Conservation (phyloP, 2,888 invertebrate genomes). For the Cremastinae sp. region DNA sequence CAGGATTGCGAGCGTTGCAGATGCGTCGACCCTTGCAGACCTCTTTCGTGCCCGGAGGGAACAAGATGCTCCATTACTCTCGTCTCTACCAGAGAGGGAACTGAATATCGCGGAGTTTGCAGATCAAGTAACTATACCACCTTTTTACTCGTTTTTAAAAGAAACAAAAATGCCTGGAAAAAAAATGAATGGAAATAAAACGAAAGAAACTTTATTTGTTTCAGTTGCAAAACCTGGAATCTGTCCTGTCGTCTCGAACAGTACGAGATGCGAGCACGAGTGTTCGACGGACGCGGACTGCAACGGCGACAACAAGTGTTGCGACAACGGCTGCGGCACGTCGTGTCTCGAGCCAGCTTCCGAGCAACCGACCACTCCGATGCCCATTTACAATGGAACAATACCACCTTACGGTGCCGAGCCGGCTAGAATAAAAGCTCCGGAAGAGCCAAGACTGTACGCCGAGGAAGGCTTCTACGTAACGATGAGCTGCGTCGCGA, state of each 20-base stretch:
- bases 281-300: conserved; percentile 93
- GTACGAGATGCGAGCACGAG: conserved; percentile 85
- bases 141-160: conserved; percentile 32
- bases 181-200: conserved; percentile 1
- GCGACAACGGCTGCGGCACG: conserved; percentile 88
- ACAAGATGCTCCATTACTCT: conserved; percentile 86
- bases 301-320: conserved; percentile 89
- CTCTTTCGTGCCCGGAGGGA: conserved; percentile 83
- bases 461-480: conserved; percentile 88
- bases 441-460: conserved; percentile 84
- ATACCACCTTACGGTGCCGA: conserved; percentile 67
- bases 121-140: conserved; percentile 72
- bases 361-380: conserved; percentile 78
- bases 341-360: conserved; percentile 85
- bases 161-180: conserved; percentile 27
- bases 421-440: conserved; percentile 74
- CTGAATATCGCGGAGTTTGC: conserved; percentile 84
- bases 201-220: too few relatives aligned
- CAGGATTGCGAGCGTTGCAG: conserved; percentile 87
- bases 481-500: conserved; percentile 88
- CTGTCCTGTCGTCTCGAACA: conserved; percentile 83
- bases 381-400: conserved; percentile 64
- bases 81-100: conserved; percentile 75
- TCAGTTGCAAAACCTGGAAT: conserved; percentile 86
- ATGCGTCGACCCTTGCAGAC: conserved; percentile 89